Base-by-base conservation (phyloP, 53 echinoderm and acorn worm species). In the Hippasteria phrygiana region DNA sequence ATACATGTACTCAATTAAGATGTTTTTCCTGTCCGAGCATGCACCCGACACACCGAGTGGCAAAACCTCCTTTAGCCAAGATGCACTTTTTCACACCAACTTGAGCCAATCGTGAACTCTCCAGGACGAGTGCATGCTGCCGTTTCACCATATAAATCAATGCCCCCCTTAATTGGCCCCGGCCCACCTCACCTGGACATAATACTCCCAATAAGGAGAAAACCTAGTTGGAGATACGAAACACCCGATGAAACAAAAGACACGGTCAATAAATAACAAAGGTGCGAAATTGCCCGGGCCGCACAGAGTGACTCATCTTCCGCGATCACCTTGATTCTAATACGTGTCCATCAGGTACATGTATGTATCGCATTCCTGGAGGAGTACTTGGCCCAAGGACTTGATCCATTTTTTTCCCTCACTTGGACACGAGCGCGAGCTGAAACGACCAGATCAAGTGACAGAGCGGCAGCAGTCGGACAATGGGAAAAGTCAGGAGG, bases 211-310 rank as follows among this genome's bases (percentile, higher is more conserved):
- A 1, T 5, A 77, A 26, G 50, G 48, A 5, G 20, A 77, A 36
- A 54, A 24, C 51, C 50, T 6, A 8, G 77, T 42, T 42, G 28
- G 43, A 12, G 20, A 26, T 43, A 43, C 28, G 24, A 43, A 50
- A 12, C 31, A 35, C 66, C n/a, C 45, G 82, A 32, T 82, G 82
- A 82, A 82, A 82, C 82, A 82, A 82, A 82, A 82, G 82, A 46
- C 45, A 24, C 45, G 28, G 46, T 65, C 41, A 82, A 82, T 62
- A 78, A 56, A 39, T 71, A n/a, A 71, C 73, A 73, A 47, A 64
- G 45, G 82, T 80, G 80, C 31, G 77, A 55, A 38, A 56, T n/a
- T 67, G 34, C 34, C 34, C 73, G 24, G 32, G 34, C 1, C 73
- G 42, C 73, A 28, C 18, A 27, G 36, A 43, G 66, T 82, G 82